phyloP scores from a whole-genome alignment of 2,797 vertebrate genomes.

The Leptatherina wallacei region DNA sequence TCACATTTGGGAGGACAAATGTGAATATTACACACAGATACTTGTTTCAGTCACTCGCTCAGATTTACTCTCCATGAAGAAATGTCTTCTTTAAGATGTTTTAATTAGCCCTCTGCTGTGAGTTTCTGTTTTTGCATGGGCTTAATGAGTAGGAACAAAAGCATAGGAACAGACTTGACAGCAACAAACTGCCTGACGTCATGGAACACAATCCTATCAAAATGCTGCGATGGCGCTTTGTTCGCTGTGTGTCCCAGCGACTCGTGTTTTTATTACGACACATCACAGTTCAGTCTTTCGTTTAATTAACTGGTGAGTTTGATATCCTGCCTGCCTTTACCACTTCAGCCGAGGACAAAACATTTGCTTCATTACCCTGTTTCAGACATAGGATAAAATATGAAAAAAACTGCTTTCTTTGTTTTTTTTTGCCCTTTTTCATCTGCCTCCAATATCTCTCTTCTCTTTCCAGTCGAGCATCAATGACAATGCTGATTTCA shows the following conservation, averaged over 20 bases:
- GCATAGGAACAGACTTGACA: conserved; percentile 59
- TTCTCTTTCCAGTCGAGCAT: conserved; percentile 86
- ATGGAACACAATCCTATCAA: conserved; percentile 54
- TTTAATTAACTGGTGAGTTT: conserved; percentile 27
- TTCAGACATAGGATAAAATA: background rate
- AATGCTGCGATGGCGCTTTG: conserved; percentile 50
- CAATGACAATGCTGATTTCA: conserved; percentile 92
- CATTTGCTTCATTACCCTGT: background rate
- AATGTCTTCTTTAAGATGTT: background rate
- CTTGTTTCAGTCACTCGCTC: background rate
- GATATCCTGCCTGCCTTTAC: conserved; percentile 1
- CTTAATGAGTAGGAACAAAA: conserved; percentile 67
- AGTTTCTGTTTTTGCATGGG: conserved; percentile 30
- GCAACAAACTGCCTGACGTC: conserved; percentile 72
- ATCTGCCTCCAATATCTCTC: conserved; percentile 2
- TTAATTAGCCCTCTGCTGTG: conserved; percentile 18
- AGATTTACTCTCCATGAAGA: background rate
- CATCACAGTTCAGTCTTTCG: conserved; percentile 15
- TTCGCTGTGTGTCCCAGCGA: conserved; percentile 10
- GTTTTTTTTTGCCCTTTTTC: background rate
- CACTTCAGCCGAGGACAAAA: background rate
- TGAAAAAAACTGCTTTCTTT: background rate
- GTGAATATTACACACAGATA: background rate
- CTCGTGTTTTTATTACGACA: conserved; percentile 18
- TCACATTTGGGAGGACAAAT: conserved; percentile 3